Conservation (phyloP, 2,113 vertebrate genomes). For the human region GRCh38 chrX:134163001-134163500, state of each 20-base stretch:
- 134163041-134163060: neutral
- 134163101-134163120: neutral
- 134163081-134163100: neutral
- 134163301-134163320: neutral
- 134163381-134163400: neutral
- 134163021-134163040: neutral
- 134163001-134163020: neutral
- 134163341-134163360: neutral
- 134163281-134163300: neutral
- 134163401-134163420: neutral
- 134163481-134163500: slow-evolving; percentile 1
- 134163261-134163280: neutral
- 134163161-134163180: neutral
- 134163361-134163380: neutral
- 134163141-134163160: neutral
- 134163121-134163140: neutral
- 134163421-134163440: neutral
- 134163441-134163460: neutral
- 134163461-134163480: neutral
- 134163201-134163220: neutral
- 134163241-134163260: neutral
- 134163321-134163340: neutral
- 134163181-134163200: neutral
- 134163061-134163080: neutral
- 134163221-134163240: neutral